These are phyloP conservation scores for Rhopalosiphum maidis DNA, from an alignment of 1,140 invertebrate species.

Conservation along the genomic window DNA sequence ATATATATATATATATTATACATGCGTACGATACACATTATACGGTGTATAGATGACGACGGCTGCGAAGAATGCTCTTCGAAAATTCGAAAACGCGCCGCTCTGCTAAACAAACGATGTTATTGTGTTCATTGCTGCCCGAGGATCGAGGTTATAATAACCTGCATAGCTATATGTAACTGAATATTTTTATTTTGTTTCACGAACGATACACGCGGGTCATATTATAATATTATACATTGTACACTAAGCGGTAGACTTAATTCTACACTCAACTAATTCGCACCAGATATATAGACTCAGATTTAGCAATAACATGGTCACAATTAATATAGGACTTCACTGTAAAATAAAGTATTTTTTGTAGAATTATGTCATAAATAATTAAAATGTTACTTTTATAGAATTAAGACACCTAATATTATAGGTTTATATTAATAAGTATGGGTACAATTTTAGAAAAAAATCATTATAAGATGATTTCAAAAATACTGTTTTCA, in stretches of 20 bases:
- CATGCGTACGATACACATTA: neutral
- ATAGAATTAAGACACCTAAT: neutral
- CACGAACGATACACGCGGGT: neutral
- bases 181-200: constrained; percentile 11
- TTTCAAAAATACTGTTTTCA: neutral
- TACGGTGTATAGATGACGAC: neutral
- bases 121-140: neutral
- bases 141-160: neutral
- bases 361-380: neutral
- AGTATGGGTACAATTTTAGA: neutral
- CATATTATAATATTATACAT: neutral
- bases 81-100: neutral
- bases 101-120: neutral
- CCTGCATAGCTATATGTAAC: neutral
- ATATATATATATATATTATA: neutral
- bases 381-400: neutral
- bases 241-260: neutral
- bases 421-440: neutral
- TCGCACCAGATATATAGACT: neutral
- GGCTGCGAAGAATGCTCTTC: neutral
- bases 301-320: neutral
- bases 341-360: neutral
- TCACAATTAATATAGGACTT: neutral
- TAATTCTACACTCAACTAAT: neutral
- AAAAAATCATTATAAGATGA: neutral